Conservation (phyloP, 1,140 invertebrate species). For the Pachyrhynchus sulphureomaculatus region DNA sequence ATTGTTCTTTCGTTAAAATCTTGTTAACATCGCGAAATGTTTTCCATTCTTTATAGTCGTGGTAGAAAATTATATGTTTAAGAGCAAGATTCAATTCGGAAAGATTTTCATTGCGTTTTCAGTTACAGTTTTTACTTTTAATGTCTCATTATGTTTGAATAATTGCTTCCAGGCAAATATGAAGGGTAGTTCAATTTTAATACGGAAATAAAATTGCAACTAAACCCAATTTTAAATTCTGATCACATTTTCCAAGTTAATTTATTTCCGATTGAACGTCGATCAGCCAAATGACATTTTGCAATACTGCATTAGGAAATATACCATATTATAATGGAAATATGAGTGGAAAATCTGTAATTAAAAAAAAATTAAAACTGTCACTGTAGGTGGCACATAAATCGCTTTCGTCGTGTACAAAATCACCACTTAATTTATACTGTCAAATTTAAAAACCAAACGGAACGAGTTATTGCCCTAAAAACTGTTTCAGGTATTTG, state of each 20-base stretch:
- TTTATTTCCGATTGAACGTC: slow-evolving; percentile 6
- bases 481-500: neutral
- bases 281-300: slow-evolving; percentile 6
- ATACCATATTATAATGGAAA: neutral
- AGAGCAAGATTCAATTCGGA: too few relatives aligned
- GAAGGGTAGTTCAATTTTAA: too few relatives aligned
- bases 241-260: slow-evolving; percentile 1
- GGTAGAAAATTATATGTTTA: too few relatives aligned
- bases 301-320: neutral
- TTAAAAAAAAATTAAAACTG: slow-evolving; percentile 11
- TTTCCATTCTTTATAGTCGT: too few relatives aligned
- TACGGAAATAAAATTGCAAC: too few relatives aligned
- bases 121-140: too few relatives aligned
- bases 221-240: neutral
- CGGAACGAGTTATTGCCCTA: slow-evolving; percentile 8
- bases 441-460: slow-evolving; percentile 9
- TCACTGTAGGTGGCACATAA: slow-evolving; percentile 6
- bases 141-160: too few relatives aligned
- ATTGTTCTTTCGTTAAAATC: too few relatives aligned
- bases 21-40: too few relatives aligned
- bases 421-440: slow-evolving; percentile 17
- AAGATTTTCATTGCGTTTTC: too few relatives aligned
- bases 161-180: too few relatives aligned
- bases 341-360: slow-evolving; percentile 13
- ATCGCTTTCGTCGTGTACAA: slow-evolving; percentile 8